phyloP scores from a whole-genome alignment of 2,888 invertebrate species.

The Drosophila prolongata region DNA sequence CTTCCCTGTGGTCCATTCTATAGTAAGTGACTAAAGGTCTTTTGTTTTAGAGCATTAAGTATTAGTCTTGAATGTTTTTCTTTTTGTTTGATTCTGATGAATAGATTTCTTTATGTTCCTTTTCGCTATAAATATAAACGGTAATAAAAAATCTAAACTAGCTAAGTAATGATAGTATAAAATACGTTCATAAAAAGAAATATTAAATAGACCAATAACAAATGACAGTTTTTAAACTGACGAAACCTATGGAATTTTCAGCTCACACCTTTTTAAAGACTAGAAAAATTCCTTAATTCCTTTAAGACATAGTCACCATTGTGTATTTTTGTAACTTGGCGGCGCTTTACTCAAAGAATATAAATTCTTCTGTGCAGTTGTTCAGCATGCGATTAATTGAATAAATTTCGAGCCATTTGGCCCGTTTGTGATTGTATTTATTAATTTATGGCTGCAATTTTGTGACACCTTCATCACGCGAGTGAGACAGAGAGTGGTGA shows the following conservation, averaged over 20 bases:
- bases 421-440: conserved; percentile 54
- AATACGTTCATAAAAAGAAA: neutral
- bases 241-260: too few species aligned
- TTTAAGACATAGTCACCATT: neutral
- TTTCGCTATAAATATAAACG: too few species aligned
- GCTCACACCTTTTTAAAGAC: too few species aligned
- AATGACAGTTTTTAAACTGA: too few species aligned
- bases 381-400: conserved; percentile 39
- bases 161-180: too few species aligned
- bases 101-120: neutral
- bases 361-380: conserved; percentile 13
- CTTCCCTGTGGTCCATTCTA: conserved; percentile 5
- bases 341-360: conserved; percentile 8
- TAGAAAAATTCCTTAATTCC: too few species aligned
- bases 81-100: too few species aligned
- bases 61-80: too few species aligned
- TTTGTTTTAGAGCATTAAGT: neutral
- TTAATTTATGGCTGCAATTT: conserved; percentile 71
- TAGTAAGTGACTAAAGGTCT: neutral
- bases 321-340: neutral
- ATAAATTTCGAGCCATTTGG: conserved; percentile 45
- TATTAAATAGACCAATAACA: neutral
- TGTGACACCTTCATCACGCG: conserved; percentile 63
- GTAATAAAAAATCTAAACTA: too few species aligned
- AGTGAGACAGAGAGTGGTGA: neutral